Evolutionary conservation across 2,888 invertebrate species (phyloP), one percentile per base, ranked within the genome.

Genomic region (Aproaerema taeniolella): DNA sequence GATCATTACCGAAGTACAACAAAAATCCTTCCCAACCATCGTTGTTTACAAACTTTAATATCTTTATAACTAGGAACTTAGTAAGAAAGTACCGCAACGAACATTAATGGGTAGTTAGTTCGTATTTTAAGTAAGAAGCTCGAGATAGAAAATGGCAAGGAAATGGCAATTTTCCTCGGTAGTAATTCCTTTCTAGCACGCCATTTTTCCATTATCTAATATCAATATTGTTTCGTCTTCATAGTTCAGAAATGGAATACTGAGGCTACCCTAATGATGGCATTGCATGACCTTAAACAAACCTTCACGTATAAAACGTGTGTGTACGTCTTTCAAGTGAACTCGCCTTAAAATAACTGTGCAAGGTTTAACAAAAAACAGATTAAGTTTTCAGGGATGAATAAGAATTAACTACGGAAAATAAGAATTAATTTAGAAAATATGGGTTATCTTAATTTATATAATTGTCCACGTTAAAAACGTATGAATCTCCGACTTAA

Each of bases 171-270:
- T 79, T 80, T 73, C 74, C 67, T 67, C 57, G 50, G 50, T 57
- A 56, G 70, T 80, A 81, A 80, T 79, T 72, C 68, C 66, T 71
- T 68, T 62, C 56, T 59, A 61, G 65, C 82, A 83, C 82, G 83
- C 81, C 58, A 83, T 78, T 77, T 80, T 79, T 79, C 79, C 81
- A 83, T 83, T 80, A 83, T 72, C 73, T 67, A 80, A 79, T 80
- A 82, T 79, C 81, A 83, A 82, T 82, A 83, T 79, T 80, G 73
- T 77, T 81, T 74, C 69, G 77, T 81, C 79, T 80, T 78, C 80
- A 74, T 78, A 72, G 68, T 58, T 68, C 67, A 63, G 68, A 66
- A 76, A 74, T 73, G 58, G 59, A 72, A 67, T 61, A 69, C 64
- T 54, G 61, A 74, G 70, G 71, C 63, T 63, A 57, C 56, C 61